Conservation (phyloP, 2,888 invertebrate species). For the Sclerodermus sp. region DNA sequence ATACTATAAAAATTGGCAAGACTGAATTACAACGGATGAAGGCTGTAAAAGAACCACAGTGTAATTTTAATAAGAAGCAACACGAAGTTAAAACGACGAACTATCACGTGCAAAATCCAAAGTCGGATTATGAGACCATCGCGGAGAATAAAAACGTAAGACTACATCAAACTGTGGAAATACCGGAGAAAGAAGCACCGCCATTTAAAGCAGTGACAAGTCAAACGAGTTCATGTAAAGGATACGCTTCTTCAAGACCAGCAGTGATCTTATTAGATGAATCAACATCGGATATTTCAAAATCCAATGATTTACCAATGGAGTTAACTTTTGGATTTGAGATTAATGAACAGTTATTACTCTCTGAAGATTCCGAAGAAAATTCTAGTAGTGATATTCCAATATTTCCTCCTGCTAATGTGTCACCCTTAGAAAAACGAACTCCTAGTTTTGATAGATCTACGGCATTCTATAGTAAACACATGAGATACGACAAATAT, state of each 20-base stretch:
- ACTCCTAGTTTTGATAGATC: constrained; percentile 41
- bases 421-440: constrained; percentile 35
- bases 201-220: neutral
- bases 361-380: constrained; percentile 51
- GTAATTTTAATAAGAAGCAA: too few species aligned
- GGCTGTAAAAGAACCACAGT: constrained; percentile 31
- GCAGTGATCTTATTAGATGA: constrained; percentile 74
- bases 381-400: constrained; percentile 26
- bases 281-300: constrained; percentile 41
- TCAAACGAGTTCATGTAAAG: constrained; percentile 11
- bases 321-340: constrained; percentile 82
- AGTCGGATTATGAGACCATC: constrained; percentile 13
- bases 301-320: constrained; percentile 55
- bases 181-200: constrained; percentile 13
- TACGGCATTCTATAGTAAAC: constrained; percentile 41
- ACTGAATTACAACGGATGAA: constrained; percentile 20
- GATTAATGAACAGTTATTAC: constrained; percentile 72
- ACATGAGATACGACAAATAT: constrained; percentile 29
- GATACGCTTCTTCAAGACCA: constrained; percentile 58
- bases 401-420: constrained; percentile 28
- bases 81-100: neutral
- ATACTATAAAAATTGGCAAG: constrained; percentile 16
- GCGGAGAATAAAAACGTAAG: constrained; percentile 4
- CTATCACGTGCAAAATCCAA: constrained; percentile 1
- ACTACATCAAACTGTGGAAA: neutral